Conservation (phyloP, 1,140 invertebrate species). For the Trichoplusia ni region DNA sequence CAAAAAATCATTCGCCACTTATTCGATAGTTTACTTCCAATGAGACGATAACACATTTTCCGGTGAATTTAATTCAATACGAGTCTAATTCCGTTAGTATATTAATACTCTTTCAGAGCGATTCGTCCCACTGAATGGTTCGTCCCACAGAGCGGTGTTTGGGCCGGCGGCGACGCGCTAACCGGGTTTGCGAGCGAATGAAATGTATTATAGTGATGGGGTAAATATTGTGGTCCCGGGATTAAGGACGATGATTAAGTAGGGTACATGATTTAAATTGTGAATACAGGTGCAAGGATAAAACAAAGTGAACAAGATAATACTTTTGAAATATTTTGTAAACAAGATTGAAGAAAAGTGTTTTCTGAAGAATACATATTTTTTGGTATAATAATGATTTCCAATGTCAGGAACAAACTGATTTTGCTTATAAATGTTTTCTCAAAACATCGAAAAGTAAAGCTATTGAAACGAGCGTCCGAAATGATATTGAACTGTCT, state of each 20-base stretch:
- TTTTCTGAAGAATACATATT: no score
- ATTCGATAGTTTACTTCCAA: no score
- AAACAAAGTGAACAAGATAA: no score
- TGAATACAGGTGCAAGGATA: background rate
- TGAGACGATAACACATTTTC: conserved; percentile 4
- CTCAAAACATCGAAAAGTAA: no score
- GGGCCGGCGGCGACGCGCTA: conserved; percentile 1
- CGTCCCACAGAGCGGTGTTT: conserved; percentile 11
- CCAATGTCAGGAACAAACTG: no score
- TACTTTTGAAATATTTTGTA: no score
- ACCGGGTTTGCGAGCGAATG: conserved; percentile 7
- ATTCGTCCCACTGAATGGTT: conserved; percentile 18
- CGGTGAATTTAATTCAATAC: conserved; percentile 18
- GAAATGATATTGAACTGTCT: no score
- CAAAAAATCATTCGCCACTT: no score
- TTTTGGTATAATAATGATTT: no score
- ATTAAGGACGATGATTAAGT: background rate
- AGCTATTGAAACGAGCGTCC: no score
- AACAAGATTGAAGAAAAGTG: no score
- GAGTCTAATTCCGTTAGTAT: conserved; percentile 11
- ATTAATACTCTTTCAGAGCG: conserved; percentile 11
- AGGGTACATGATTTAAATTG: background rate
- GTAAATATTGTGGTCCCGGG: background rate
- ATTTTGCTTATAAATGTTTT: no score
- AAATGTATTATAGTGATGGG: background rate